Evolutionary conservation across 2,888 invertebrate genomes (phyloP).

Genomic region (Trissolcus brochymenae): DNA sequence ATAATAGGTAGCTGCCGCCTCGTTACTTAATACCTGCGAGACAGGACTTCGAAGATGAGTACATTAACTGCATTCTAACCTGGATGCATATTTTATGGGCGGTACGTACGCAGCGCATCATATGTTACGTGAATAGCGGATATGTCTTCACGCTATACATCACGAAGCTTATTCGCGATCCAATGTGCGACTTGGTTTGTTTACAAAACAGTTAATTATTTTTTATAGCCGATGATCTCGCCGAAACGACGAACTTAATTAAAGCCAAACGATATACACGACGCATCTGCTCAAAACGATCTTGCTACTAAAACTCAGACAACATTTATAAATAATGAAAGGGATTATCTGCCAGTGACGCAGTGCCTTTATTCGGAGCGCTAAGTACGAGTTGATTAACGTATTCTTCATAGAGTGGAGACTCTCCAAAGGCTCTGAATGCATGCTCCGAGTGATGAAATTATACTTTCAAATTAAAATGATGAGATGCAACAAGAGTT

Average conservation of each 20-base stretch:
- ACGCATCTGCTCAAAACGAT: slow-evolving; percentile 5
- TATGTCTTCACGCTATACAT: slow-evolving; percentile 25
- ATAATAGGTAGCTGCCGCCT: slow-evolving; percentile 60
- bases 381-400: neutral
- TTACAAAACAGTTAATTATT: slow-evolving; percentile 44
- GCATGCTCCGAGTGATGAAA: no score
- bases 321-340: slow-evolving; percentile 31
- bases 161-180: slow-evolving; percentile 42
- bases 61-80: slow-evolving; percentile 63
- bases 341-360: slow-evolving; percentile 11
- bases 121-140: slow-evolving; percentile 46
- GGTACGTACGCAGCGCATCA: slow-evolving; percentile 48
- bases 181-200: slow-evolving; percentile 39
- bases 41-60: slow-evolving; percentile 63
- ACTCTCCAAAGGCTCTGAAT: no score
- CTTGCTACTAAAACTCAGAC: slow-evolving; percentile 20
- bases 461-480: no score
- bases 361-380: neutral
- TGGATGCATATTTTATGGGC: slow-evolving; percentile 62
- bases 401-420: no score
- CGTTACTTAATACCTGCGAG: slow-evolving; percentile 64
- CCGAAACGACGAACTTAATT: slow-evolving; percentile 31
- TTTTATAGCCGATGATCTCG: slow-evolving; percentile 47
- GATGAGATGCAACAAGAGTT: no score
- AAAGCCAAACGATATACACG: slow-evolving; percentile 24